phyloP scores from a whole-genome alignment of 1,140 invertebrate genomes.

The Drosophila mauritiana region DNA sequence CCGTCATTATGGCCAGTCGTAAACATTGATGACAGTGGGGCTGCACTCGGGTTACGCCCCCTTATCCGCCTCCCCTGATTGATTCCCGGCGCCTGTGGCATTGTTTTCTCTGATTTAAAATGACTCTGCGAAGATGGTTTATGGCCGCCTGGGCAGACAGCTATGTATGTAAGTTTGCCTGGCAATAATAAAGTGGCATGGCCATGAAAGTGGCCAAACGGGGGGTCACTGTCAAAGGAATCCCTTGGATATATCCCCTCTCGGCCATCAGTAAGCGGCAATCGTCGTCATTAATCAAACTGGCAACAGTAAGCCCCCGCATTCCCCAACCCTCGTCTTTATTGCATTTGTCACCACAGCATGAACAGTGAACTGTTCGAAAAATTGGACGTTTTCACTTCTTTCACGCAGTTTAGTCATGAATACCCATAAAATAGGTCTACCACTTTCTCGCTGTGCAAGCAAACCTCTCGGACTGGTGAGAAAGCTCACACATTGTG shows the following conservation, averaged over 20 bases:
- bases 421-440: not conserved
- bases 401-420: not conserved
- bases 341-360: constrained; percentile 73
- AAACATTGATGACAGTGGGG: constrained; percentile 80
- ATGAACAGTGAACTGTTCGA: not conserved
- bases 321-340: constrained; percentile 40
- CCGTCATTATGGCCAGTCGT: constrained; percentile 72
- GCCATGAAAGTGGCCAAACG: constrained; percentile 7
- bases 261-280: constrained; percentile 49
- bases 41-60: constrained; percentile 26
- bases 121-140: constrained; percentile 37
- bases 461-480: constrained; percentile 7
- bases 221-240: constrained; percentile 11
- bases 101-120: constrained; percentile 33
- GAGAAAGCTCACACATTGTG: constrained; percentile 56
- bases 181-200: constrained; percentile 60
- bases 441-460: not conserved
- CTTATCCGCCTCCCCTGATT: constrained; percentile 42
- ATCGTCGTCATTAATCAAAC: constrained; percentile 79
- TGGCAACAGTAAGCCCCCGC: constrained; percentile 31
- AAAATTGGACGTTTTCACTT: not conserved
- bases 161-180: constrained; percentile 16
- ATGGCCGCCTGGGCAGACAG: constrained; percentile 42
- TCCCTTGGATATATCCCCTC: not conserved
- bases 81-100: constrained; percentile 49